Conservation (phyloP, 1,140 invertebrate genomes). For the Archegozetes longisetosus region DNA sequence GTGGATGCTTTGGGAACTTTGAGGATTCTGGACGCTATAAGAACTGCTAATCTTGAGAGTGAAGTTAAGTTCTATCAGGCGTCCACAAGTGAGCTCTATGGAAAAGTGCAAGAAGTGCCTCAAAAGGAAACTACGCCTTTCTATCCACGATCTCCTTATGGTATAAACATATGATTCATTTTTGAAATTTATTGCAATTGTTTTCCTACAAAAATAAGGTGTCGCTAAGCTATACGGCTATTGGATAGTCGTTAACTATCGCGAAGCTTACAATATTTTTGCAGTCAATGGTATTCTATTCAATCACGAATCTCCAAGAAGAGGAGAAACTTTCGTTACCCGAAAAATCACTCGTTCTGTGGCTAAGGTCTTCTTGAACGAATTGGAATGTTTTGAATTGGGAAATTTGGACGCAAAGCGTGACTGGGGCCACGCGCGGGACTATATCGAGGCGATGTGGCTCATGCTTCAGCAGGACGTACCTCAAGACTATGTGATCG, state of each 20-base stretch:
- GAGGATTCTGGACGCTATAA: conserved; percentile 81
- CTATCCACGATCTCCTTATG: conserved; percentile 98
- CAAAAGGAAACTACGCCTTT: conserved; percentile 97
- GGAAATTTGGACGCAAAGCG: conserved; percentile 90
- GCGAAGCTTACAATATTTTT: conserved; percentile 95
- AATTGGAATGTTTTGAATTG: conserved; percentile 70
- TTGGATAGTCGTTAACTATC: conserved; percentile 96
- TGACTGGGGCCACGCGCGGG: conserved; percentile 98
- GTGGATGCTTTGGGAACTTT: conserved; percentile 96
- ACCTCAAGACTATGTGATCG: conserved; percentile 93
- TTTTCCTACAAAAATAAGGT: too few species aligned
- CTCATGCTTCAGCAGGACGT: conserved; percentile 87
- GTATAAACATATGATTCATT: conserved; percentile 38
- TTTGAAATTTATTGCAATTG: too few species aligned
- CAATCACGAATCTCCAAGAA: conserved; percentile 94
- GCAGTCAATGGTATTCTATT: conserved; percentile 97
- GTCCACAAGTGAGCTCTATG: conserved; percentile 94
- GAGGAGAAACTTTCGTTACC: conserved; percentile 96
- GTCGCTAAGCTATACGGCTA: conserved; percentile 96
- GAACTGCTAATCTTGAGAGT: conserved; percentile 57
- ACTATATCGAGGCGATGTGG: conserved; percentile 99
- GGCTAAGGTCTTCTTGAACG: conserved; percentile 80
- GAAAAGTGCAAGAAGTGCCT: conserved; percentile 89
- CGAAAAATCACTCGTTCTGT: conserved; percentile 94
- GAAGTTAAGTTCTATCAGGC: conserved; percentile 78